These are phyloP conservation scores for Bungarus multicinctus DNA, from an alignment of 2,113 vertebrate species.

Conservation along the genomic window DNA sequence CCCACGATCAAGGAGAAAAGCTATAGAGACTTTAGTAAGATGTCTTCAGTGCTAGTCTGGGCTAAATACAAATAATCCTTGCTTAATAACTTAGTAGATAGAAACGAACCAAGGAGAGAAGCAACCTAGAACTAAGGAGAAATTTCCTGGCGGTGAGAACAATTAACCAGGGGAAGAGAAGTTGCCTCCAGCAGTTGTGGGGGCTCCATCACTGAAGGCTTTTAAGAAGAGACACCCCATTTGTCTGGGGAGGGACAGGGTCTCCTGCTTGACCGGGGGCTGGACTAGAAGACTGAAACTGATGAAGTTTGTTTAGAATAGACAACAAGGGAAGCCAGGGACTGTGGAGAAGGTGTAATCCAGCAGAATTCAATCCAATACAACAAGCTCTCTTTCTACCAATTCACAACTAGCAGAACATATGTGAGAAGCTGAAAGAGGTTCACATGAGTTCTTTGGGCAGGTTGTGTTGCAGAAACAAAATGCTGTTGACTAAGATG, in stretches of 20 bases:
- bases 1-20: neutral
- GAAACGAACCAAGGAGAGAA: too few relatives aligned
- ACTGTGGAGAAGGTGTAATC: neutral
- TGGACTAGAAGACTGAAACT: too few relatives aligned
- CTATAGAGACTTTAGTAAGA: neutral
- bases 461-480: neutral
- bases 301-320: neutral
- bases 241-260: neutral
- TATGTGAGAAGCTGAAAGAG: neutral
- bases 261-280: too few relatives aligned
- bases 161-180: too few relatives aligned
- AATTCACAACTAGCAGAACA: neutral
- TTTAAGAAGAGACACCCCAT: too few relatives aligned
- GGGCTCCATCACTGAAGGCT: too few relatives aligned
- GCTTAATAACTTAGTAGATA: neutral
- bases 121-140: too few relatives aligned
- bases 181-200: too few relatives aligned
- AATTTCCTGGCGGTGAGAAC: too few relatives aligned
- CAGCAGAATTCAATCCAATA: neutral
- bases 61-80: neutral
- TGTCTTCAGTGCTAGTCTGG: neutral
- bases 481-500: neutral
- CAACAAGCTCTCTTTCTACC: neutral
- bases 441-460: neutral
- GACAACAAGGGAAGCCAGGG: neutral